These are phyloP conservation scores for Pitta sordida DNA, from an alignment of 2,113 vertebrate species.

Conservation along the genomic window DNA sequence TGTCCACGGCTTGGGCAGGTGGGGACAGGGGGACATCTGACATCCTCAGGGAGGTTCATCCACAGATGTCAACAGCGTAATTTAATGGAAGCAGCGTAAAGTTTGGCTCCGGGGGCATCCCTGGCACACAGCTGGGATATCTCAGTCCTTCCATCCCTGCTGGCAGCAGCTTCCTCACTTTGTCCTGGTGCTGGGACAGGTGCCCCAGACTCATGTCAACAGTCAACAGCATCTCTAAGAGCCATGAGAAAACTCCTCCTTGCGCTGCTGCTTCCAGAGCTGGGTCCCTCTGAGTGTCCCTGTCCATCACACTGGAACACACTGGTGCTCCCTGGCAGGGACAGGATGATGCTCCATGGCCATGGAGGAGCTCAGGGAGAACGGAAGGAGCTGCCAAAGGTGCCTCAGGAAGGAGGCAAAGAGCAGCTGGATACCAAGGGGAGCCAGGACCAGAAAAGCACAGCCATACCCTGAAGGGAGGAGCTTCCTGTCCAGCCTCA, in stretches of 20 bases:
- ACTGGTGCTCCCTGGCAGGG: rapidly evolving
- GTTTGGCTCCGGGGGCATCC: background rate
- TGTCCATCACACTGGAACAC: background rate
- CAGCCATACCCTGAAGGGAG: background rate
- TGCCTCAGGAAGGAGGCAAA: background rate
- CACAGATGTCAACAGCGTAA: background rate
- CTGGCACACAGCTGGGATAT: background rate
- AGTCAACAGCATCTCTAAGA: background rate
- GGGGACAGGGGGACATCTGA: rapidly evolving
- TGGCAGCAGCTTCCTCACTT: background rate
- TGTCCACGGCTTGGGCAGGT: background rate
- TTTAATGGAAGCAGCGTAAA: background rate
- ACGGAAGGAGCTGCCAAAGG: background rate
- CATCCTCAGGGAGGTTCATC: background rate
- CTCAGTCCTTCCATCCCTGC: background rate
- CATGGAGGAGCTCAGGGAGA: background rate
- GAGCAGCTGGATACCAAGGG: background rate
- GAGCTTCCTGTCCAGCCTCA: rapidly evolving
- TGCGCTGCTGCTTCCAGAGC: background rate
- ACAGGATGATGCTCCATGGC: background rate
- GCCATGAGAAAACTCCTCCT: background rate
- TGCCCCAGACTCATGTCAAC: background rate
- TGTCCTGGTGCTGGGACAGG: background rate
- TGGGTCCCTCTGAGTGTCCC: background rate
- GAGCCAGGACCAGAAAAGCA: background rate